These are phyloP conservation scores for Acrobasis repandana DNA, from an alignment of 2,888 invertebrate species.

Conservation along the genomic window DNA sequence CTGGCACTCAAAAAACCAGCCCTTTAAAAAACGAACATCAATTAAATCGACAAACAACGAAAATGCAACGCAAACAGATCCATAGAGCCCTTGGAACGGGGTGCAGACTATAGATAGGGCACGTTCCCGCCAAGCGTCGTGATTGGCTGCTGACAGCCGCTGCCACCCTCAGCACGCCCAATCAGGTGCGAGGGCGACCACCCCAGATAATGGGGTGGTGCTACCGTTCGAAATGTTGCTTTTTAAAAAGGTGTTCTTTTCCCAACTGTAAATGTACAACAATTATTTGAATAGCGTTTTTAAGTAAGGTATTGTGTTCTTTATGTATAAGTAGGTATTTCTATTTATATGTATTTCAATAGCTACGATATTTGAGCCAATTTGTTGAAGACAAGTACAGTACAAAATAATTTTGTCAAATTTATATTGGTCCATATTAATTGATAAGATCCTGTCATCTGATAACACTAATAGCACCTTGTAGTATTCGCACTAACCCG, in stretches of 20 bases:
- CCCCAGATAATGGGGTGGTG: slow-evolving; percentile 54
- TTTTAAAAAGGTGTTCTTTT: slow-evolving; percentile 34
- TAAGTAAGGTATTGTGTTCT: background rate
- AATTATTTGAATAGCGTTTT: slow-evolving; percentile 28
- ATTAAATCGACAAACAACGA: slow-evolving; percentile 76
- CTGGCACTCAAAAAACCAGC: slow-evolving; percentile 30
- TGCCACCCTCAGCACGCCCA: slow-evolving; percentile 47
- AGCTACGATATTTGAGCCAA: too few relatives aligned
- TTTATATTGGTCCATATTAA: too few relatives aligned
- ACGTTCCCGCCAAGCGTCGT: slow-evolving; percentile 52
- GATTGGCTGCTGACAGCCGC: slow-evolving; percentile 53
- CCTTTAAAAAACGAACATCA: slow-evolving; percentile 66
- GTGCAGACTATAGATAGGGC: slow-evolving; percentile 69
- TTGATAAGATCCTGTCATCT: too few relatives aligned
- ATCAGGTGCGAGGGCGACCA: slow-evolving; percentile 47
- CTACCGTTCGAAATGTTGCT: slow-evolving; percentile 42
- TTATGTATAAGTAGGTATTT: background rate
- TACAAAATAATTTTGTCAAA: too few relatives aligned
- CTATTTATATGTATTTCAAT: too few relatives aligned
- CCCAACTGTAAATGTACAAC: slow-evolving; percentile 29
- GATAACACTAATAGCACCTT: too few relatives aligned
- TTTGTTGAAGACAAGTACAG: too few relatives aligned
- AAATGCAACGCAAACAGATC: slow-evolving; percentile 77
- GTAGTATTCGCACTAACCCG: too few relatives aligned
- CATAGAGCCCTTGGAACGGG: slow-evolving; percentile 65